These are phyloP conservation scores for Ochlodes sylvanus DNA, from an alignment of 2,888 invertebrate genomes.

Conservation along the genomic window DNA sequence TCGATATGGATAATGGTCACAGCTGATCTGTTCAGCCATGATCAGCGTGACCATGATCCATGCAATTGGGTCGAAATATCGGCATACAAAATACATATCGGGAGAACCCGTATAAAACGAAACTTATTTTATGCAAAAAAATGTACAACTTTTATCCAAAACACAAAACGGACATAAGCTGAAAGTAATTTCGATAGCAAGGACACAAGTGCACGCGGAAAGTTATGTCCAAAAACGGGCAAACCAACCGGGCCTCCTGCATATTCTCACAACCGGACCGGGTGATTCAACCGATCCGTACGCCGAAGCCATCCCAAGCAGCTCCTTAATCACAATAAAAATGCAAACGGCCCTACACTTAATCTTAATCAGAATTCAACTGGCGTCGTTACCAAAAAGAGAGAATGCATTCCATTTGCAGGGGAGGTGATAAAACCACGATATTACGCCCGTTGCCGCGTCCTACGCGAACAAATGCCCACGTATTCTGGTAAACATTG, in stretches of 20 bases:
- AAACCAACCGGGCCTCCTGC: background rate
- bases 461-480: slow-evolving; percentile 17
- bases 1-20: no score
- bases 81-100: no score
- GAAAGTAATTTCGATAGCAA: background rate
- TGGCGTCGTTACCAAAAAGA: slow-evolving; percentile 29
- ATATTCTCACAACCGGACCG: slow-evolving; percentile 28
- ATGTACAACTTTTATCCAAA: no score
- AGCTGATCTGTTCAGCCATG: no score
- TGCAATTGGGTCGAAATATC: no score
- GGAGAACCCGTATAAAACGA: no score
- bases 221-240: slow-evolving; percentile 14
- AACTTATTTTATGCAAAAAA: no score
- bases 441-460: slow-evolving; percentile 36
- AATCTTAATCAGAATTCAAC: slow-evolving; percentile 45
- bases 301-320: slow-evolving; percentile 39
- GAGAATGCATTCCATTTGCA: slow-evolving; percentile 49
- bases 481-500: background rate
- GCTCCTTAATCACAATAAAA: slow-evolving; percentile 39
- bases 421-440: slow-evolving; percentile 54
- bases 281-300: slow-evolving; percentile 24
- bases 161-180: no score
- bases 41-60: no score
- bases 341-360: slow-evolving; percentile 39
- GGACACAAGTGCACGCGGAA: slow-evolving; percentile 16